A percentile compares a stretch with the other conserved stretches of the same genome.
These are phyloP conservation scores for Tursiops truncatus DNA, from an alignment of 2,113 vertebrate species.

Conservation along the genomic window DNA sequence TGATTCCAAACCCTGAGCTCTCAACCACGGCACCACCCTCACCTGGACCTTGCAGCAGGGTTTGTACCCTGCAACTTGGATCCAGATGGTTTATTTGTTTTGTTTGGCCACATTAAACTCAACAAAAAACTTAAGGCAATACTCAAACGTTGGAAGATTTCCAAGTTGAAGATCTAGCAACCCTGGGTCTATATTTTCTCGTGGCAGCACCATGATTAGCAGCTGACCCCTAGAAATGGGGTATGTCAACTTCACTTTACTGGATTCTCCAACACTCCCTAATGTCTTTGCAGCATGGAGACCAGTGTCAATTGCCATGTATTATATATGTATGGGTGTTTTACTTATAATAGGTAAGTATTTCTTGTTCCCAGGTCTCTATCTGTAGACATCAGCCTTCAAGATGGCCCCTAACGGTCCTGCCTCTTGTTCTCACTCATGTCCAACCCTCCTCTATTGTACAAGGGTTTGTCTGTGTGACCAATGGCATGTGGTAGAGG, in stretches of 20 bases:
- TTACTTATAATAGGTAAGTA: neutral
- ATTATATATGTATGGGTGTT: neutral
- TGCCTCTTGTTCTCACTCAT: neutral
- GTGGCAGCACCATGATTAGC: neutral
- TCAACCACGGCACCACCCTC: neutral
- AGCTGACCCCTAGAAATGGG: neutral
- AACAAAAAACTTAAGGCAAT: neutral
- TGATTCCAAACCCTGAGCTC: neutral
- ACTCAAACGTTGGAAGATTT: neutral
- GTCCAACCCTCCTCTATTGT: neutral
- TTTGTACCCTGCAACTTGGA: neutral
- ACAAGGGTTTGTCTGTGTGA: neutral
- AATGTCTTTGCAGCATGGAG: neutral
- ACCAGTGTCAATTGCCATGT: neutral
- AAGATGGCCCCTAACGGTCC: neutral
- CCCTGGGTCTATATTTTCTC: neutral
- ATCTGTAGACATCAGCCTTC: neutral
- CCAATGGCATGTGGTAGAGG: neutral
- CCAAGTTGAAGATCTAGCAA: neutral
- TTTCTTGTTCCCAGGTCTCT: neutral
- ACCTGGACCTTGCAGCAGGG: neutral
- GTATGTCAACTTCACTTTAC: neutral
- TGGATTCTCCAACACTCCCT: neutral
- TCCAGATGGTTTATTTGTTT: neutral
- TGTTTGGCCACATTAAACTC: neutral